Base-by-base conservation (phyloP, 2,888 invertebrate species). In the Mallateleia sp. region DNA sequence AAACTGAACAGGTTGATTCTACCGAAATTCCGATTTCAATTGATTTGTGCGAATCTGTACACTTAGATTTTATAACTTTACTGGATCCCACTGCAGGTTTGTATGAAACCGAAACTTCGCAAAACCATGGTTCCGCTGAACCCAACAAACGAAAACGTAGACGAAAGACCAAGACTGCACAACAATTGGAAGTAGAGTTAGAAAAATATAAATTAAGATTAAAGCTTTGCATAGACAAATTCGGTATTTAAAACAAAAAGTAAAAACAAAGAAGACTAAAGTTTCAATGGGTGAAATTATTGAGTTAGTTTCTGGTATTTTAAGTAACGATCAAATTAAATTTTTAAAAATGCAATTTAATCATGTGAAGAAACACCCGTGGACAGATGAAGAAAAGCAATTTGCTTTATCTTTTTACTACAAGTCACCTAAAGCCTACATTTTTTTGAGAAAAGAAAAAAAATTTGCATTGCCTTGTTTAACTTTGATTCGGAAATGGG, bases 391-490 rank as follows among this genome's bases (percentile, higher is more conserved):
- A 32, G 66, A 78, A 20, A 78, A 78, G 20, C 80, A 91, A 64
- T 85, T 91, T 64, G 90, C 92, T 47, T 32, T 93, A 11, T 82
- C 87, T n/a, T 60, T 93, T 45, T 93, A 85, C 89, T 90, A 93
- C 64, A 91, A 90, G 87, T 92, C 93, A 2, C 93, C 93, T 6
- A 74, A 89, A 25, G 81, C 89, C 4, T 94, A 92, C 71, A 84
- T 67, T 50, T 91, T 85, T 83, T 67, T 92, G 18, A 34, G 87
- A 24, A 87, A 86, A n/a, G 85, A 85, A 42, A 88, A 89, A 71
- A 60, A 88, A 34, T 87, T 93, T 60, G 69, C 83, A 28, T 81
- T 93, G 50, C 92, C 92, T 18, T 90, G 89, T 42, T 86, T 88
- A 22, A 84, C 86, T 67, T 85, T 91, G 28, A 87, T 93, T 25